Evolutionary conservation across 2,888 invertebrate genomes (phyloP), one percentile per base, ranked within the genome.

Genomic region (Andrena bicolor): DNA sequence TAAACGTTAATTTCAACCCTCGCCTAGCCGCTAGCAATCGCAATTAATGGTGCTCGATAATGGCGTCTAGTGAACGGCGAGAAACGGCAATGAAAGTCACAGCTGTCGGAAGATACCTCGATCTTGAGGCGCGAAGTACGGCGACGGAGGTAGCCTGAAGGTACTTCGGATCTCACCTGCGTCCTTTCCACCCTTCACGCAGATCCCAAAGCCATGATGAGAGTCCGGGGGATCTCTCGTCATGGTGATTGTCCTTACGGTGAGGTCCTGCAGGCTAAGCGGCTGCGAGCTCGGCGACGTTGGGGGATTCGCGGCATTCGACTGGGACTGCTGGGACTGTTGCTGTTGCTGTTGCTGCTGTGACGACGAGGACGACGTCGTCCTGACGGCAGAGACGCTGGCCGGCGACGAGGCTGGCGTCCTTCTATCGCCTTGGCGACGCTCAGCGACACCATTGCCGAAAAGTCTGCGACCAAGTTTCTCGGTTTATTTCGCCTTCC

Each of bases 111-210:
- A 87, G 78, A 76, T 88, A 88, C 88, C 88, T 88, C 88, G 89
- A 75, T 88, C 88, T 85, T 86, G 88, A 89, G 88, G 88, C 86
- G 84, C 89, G 88, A 88, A 88, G 88, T 89, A 87, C 84, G 88
- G 87, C 89, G 88, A 89, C 83, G 88, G 89, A 28, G 88, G 88
- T 82, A 89, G 89, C 87, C 86, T 83, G 87, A 89, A 88, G 88
- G 81, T 87, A 87, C 80, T 88, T 84, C 89, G 89, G 86, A 85
- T 89, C 93, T 94, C 94, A 97, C 98, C 97, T 94, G 97, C 97
- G 94, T 98, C 97, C 95, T 97, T 97, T 89, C 98, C 98, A 92
- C 98, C 98, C 94, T 98, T 98, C 93, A 98, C 98, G 95, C 98
- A 98, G 92, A 98, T 98, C 83, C 98, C 98, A 94, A 98, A 98